Evolutionary conservation across 2,888 invertebrate species (phyloP).

Genomic region (Quadriops clusia): DNA sequence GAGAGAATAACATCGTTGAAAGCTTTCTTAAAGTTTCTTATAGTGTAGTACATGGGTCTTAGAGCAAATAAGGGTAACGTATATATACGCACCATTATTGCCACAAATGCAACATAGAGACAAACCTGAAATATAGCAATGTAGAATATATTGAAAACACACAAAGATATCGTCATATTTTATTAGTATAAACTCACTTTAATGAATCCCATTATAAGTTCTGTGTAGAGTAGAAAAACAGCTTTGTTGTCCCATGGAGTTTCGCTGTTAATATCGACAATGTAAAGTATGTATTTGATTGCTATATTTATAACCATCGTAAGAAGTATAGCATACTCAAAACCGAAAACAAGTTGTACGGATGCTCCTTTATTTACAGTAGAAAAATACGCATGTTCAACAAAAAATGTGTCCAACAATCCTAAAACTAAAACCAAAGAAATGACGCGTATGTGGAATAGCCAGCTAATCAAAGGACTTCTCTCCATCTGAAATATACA

Average conservation of each 20-base stretch:
- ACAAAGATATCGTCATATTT: too few relatives aligned
- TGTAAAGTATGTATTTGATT: constrained; percentile 83
- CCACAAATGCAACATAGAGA: constrained; percentile 68
- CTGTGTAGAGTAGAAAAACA: constrained; percentile 91
- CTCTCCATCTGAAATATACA: constrained; percentile 80
- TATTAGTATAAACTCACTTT: constrained; percentile 56
- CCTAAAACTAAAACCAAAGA: constrained; percentile 73
- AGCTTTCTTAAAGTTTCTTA: constrained; percentile 95
- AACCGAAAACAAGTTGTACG: constrained; percentile 97
- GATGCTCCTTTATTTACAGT: constrained; percentile 90
- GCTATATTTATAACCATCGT: constrained; percentile 87
- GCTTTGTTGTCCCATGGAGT: constrained; percentile 99
- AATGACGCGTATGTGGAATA: constrained; percentile 88
- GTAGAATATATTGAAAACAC: too few relatives aligned
- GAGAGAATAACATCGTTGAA: constrained; percentile 95
- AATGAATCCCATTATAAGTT: constrained; percentile 81
- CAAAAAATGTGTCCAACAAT: constrained; percentile 75
- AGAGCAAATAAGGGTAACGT: constrained; percentile 97
- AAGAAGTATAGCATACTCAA: constrained; percentile 95
- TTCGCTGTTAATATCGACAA: constrained; percentile 81
- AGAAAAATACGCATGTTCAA: constrained; percentile 87
- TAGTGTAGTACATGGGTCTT: constrained; percentile 98
- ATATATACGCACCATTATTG: constrained; percentile 92
- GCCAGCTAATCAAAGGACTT: constrained; percentile 89
- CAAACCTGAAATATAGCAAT: too few relatives aligned